Percentiles rank a stretch among this genome's conserved stretches.
These are phyloP conservation scores for Apotomis capreana DNA, from an alignment of 2,888 invertebrate species.

Conservation along the genomic window DNA sequence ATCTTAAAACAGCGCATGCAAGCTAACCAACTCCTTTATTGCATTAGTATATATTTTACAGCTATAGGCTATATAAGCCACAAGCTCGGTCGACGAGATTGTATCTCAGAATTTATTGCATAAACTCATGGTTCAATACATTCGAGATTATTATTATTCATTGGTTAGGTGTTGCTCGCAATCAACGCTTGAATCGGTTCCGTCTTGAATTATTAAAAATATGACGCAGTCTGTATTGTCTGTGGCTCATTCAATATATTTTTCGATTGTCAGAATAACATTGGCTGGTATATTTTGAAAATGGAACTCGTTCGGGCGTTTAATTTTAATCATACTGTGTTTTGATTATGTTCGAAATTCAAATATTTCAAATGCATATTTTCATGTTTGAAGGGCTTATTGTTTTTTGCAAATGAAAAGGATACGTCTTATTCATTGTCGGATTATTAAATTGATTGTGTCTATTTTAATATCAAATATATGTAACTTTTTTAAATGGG, in stretches of 20 bases:
- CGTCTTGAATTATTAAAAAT: constrained; percentile 12
- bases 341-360: neutral
- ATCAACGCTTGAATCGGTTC: constrained; percentile 29
- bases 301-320: neutral
- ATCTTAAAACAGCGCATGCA: neutral
- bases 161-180: constrained; percentile 35
- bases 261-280: neutral
- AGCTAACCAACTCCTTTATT: constrained; percentile 24
- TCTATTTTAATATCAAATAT: neutral
- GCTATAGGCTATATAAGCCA: constrained; percentile 19
- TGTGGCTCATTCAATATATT: neutral
- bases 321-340: neutral
- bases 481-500: neutral
- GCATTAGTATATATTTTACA: constrained; percentile 14
- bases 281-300: constrained; percentile 8
- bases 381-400: neutral
- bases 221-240: constrained; percentile 20
- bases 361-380: neutral
- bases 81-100: constrained; percentile 28
- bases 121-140: constrained; percentile 39
- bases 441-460: neutral
- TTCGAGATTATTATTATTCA: constrained; percentile 42
- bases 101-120: constrained; percentile 43
- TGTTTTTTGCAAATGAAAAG: neutral
- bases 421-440: neutral